These are phyloP conservation scores for Tupaia tana DNA, from an alignment of 2,113 vertebrate species.

Conservation along the genomic window DNA sequence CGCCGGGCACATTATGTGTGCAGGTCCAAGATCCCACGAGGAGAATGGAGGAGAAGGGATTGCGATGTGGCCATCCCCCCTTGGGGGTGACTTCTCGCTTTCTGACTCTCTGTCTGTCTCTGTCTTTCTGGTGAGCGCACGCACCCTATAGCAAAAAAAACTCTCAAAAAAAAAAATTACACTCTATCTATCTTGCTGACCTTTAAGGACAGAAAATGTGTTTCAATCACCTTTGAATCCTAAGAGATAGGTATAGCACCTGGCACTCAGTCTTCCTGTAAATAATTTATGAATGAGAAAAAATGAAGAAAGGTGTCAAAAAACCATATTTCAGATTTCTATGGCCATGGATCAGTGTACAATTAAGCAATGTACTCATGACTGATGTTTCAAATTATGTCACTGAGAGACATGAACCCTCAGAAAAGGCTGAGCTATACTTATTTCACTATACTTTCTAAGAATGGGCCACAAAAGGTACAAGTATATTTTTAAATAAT, in stretches of 20 bases:
- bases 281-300: not conserved
- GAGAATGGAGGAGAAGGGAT: too few species aligned
- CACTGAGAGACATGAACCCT: not conserved
- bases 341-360: not conserved
- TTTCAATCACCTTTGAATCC: not conserved
- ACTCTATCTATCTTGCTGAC: not conserved
- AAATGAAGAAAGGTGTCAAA: not conserved
- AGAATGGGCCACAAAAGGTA: not conserved
- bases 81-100: too few species aligned
- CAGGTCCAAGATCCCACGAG: too few species aligned
- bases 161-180: not conserved
- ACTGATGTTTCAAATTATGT: not conserved
- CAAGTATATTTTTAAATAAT: constrained; percentile 15
- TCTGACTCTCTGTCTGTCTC: too few species aligned
- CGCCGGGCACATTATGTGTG: too few species aligned
- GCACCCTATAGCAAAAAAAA: too few species aligned
- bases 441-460: not conserved
- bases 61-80: too few species aligned
- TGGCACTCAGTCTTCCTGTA: not conserved
- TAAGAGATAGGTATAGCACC: not conserved
- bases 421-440: not conserved
- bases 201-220: not conserved
- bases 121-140: too few species aligned
- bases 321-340: constrained; percentile 2
- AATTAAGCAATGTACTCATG: not conserved